Evolutionary conservation across 2,113 vertebrate genomes (phyloP), one percentile per base, ranked within the genome.

Genomic region (Ranitomeya imitator): DNA sequence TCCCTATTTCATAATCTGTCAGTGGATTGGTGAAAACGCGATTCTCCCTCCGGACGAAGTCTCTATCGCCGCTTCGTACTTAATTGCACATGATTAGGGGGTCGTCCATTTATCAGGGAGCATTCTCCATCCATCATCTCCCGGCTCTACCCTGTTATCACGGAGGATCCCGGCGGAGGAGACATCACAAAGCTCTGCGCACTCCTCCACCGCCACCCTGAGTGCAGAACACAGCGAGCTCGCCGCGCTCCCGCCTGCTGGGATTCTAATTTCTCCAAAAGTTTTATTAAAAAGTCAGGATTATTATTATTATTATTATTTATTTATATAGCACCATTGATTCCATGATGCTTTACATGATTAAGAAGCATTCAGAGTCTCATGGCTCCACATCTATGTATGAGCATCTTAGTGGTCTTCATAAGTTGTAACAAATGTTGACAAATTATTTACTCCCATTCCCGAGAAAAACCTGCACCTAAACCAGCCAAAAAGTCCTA

Each of bases 61-160:
- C 79, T 91, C 88, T 83, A 81, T 90, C 80, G 57, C 86, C 31
- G 60, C 26, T 85, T 90, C 89, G 88, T 19, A 87, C 87, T 90
- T 94, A 92, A 93, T 92, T 91, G 89, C 91, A 92, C 85, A 57
- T 95, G 92, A 88, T 91, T 90, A 92, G 91, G 73, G 90, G 91
- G 92, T 94, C 91, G 59, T 83, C 31, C 26, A 77, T 76, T 76
- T 84, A 88, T 88, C 86, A 83, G 21, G 45, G 55, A 76, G 26
- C 73, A 16, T 83, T 84, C 73, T 31, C 57, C 73, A 88, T 88
- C 81, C 54, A 88, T 88, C 87, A 84, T 23, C 57, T 84, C 80
- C 87, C 16, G 76, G 76, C 37, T 23, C 52, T 57, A 14, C 79
- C 60, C 59, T 84, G 71, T 84, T 84, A 88, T 88, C 87, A 77